Percentiles rank a stretch among this genome's conserved stretches.
Conservation (phyloP, 2,888 invertebrate species). For the Poecilus cupreus region DNA sequence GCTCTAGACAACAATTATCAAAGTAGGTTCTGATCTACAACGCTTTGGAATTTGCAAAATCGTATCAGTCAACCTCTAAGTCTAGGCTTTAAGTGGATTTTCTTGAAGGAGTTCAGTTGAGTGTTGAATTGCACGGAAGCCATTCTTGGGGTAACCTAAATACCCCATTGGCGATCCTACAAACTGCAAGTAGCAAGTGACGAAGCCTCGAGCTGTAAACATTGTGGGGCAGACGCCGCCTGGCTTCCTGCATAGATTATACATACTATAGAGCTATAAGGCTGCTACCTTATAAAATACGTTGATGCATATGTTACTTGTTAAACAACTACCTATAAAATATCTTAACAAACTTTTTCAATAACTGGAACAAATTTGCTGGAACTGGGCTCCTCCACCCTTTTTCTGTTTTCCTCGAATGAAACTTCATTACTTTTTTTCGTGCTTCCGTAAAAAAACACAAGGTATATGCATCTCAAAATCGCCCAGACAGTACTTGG, state of each 20-base stretch:
- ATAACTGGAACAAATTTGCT: too few species aligned
- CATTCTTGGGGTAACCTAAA: slow-evolving; percentile 48
- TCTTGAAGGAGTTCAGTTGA: slow-evolving; percentile 32
- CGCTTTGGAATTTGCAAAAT: slow-evolving; percentile 17
- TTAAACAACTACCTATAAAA: too few species aligned
- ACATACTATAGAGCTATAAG: not conserved
- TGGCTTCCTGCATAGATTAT: slow-evolving; percentile 52
- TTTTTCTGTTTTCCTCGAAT: too few species aligned
- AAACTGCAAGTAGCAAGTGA: not conserved
- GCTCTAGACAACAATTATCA: not conserved
- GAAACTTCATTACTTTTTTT: too few species aligned
- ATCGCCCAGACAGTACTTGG: too few species aligned
- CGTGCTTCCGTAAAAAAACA: too few species aligned
- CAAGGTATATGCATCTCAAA: too few species aligned
- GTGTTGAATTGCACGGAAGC: slow-evolving; percentile 21
- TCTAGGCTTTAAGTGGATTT: slow-evolving; percentile 14
- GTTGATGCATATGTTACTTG: too few species aligned
- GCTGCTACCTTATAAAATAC: not conserved
- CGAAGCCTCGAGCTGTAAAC: not conserved
- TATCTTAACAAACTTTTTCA: too few species aligned
- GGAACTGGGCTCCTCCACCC: too few species aligned
- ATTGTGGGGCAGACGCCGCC: slow-evolving; percentile 16
- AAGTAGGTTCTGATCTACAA: slow-evolving; percentile 6
- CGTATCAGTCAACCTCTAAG: not conserved
- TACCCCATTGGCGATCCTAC: slow-evolving; percentile 29